Evolutionary conservation across 2,888 invertebrate genomes (phyloP).

Genomic region (Drosophila anomalipes): DNA sequence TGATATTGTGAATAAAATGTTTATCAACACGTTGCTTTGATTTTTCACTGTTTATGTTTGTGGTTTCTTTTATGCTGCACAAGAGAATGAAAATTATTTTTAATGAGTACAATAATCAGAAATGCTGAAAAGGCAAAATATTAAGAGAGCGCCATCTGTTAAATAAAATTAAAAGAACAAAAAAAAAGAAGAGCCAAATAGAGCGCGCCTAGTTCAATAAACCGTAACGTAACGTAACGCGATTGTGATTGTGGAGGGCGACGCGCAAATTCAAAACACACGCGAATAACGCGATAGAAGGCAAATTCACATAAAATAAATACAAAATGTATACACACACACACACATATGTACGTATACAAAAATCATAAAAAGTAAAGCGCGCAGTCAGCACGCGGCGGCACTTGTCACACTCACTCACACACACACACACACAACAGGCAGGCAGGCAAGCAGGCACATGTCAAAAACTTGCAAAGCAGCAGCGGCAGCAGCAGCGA

Average conservation of each 20-base stretch:
- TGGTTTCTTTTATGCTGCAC: constrained; percentile 44
- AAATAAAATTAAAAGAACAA: constrained; percentile 1
- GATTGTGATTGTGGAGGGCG: background rate
- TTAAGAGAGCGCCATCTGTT: constrained; percentile 15
- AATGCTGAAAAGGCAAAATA: constrained; percentile 51
- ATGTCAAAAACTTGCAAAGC: constrained; percentile 49
- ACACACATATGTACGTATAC: constrained; percentile 23
- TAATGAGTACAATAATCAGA: constrained; percentile 22
- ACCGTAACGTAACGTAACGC: constrained; percentile 36
- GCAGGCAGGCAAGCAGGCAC: constrained; percentile 29
- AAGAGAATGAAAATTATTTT: constrained; percentile 53
- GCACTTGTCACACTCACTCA: constrained; percentile 48
- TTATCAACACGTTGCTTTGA: constrained; percentile 42
- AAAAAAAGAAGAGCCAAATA: constrained; percentile 30
- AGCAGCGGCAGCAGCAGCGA: constrained; percentile 24
- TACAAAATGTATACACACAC: constrained; percentile 49
- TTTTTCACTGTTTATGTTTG: constrained; percentile 19
- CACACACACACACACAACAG: constrained; percentile 19
- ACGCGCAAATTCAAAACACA: constrained; percentile 61
- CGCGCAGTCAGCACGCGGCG: constrained; percentile 53
- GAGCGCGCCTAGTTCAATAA: constrained; percentile 68
- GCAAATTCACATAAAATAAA: constrained; percentile 75
- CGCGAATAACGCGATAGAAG: constrained; percentile 70
- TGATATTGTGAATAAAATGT: constrained; percentile 26
- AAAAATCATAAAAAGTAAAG: constrained; percentile 58